phyloP scores from a whole-genome alignment of 2,113 vertebrate species.

The Tenebrosternarchus preto region DNA sequence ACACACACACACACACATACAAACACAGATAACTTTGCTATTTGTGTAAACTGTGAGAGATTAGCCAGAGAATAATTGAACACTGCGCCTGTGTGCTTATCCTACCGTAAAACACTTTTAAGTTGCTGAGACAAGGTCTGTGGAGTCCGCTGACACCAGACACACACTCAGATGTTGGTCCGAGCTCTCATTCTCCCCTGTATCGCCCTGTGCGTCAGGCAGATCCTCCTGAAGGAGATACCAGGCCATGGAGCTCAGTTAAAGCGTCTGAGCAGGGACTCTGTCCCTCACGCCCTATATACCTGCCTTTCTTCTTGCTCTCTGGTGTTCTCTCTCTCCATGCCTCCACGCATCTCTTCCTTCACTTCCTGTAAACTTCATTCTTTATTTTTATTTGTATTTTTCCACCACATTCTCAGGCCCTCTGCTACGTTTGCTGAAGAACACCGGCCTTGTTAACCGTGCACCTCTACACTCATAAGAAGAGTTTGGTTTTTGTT shows the following conservation, averaged over 20 bases:
- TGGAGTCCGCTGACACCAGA: no score
- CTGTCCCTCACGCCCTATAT: not conserved
- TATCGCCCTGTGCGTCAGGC: constrained; percentile 51
- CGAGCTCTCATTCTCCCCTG: constrained; percentile 1
- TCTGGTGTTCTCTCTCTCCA: not conserved
- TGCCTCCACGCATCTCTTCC: not conserved
- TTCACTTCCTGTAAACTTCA: not conserved
- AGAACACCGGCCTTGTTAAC: no score
- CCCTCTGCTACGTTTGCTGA: not conserved
- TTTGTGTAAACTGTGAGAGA: constrained; percentile 20
- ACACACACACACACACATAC: not conserved
- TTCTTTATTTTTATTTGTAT: not conserved
- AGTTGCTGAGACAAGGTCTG: no score
- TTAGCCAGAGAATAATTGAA: constrained; percentile 31
- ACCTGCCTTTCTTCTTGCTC: not conserved
- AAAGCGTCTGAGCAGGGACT: constrained; percentile 66
- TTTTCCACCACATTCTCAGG: not conserved
- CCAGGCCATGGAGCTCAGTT: constrained; percentile 69
- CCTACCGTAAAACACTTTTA: no score
- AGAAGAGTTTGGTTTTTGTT: no score
- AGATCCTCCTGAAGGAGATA: constrained; percentile 69
- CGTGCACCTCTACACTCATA: no score
- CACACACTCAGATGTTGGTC: constrained; percentile 31
- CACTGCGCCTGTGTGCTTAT: not conserved
- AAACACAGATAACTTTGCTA: constrained; percentile 8